A percentile compares a stretch with the other conserved stretches of the same genome.
phyloP scores from a whole-genome alignment of 2,113 vertebrate species.

The Raja brachyura region DNA sequence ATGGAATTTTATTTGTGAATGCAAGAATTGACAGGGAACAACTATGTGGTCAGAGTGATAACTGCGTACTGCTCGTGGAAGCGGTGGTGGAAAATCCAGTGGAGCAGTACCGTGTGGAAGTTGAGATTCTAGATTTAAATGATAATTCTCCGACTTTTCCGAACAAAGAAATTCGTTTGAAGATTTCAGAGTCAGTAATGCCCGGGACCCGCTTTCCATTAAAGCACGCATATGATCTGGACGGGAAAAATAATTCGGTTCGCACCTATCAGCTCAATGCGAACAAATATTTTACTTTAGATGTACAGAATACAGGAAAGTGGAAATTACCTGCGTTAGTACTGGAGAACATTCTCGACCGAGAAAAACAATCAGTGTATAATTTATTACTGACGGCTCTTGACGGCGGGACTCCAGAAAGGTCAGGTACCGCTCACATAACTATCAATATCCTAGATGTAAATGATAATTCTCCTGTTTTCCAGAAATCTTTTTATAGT shows the following conservation, averaged over 20 bases:
- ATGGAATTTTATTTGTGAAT: constrained; percentile 50
- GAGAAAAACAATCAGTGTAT: constrained; percentile 62
- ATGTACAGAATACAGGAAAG: background rate
- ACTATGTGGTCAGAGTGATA: constrained; percentile 48
- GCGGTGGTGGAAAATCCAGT: constrained; percentile 54
- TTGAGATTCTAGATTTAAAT: constrained; percentile 62
- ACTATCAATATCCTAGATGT: constrained; percentile 45
- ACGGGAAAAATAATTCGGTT: constrained; percentile 52
- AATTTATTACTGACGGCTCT: constrained; percentile 61
- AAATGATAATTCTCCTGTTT: constrained; percentile 59
- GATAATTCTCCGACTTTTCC: constrained; percentile 68
- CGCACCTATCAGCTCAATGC: background rate
- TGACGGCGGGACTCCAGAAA: constrained; percentile 57
- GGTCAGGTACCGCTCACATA: constrained; percentile 45
- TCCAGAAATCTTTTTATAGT: constrained; percentile 64
- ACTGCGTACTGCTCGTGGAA: constrained; percentile 55
- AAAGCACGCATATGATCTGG: constrained; percentile 60
- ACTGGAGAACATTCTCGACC: constrained; percentile 64
- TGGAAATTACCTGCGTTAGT: constrained; percentile 42
- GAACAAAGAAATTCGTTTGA: constrained; percentile 60
- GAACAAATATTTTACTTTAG: constrained; percentile 9
- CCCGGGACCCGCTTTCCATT: constrained; percentile 61
- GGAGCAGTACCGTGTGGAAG: constrained; percentile 60
- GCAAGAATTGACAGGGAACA: constrained; percentile 54
- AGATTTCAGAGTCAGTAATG: constrained; percentile 60